Conservation (phyloP, 2,113 vertebrate species). For the Grammomys surdaster region DNA sequence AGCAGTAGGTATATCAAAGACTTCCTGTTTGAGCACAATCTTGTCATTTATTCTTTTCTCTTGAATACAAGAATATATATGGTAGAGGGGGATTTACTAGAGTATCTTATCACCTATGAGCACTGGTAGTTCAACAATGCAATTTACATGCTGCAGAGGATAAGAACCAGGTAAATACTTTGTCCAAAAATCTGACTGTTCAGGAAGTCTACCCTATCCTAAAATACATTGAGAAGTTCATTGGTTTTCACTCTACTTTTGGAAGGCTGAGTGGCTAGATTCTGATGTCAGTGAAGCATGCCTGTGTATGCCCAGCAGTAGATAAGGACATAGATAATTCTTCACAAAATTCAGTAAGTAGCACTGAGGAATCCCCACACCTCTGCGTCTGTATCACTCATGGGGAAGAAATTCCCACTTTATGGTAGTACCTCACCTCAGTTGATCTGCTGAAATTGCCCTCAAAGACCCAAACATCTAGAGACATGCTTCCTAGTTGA, state of each 20-base stretch:
- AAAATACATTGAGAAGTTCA: not conserved
- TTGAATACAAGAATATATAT: not conserved
- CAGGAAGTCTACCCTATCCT: not conserved
- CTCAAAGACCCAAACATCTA: accelerated
- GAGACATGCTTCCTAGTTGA: no score
- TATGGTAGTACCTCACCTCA: not conserved
- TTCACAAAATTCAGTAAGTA: not conserved
- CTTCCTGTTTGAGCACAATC: not conserved
- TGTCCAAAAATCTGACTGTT: no score
- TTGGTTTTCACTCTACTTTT: not conserved
- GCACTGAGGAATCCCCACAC: not conserved
- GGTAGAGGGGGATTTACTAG: not conserved
- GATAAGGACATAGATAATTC: not conserved
- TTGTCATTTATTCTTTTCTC: not conserved
- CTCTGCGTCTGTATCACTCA: no score
- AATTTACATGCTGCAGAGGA: not conserved
- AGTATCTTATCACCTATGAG: not conserved
- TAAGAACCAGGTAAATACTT: no score
- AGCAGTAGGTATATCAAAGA: not conserved
- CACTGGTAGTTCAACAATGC: not conserved
- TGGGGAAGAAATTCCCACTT: no score
- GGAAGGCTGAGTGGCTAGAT: not conserved
- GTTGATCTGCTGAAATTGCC: not conserved
- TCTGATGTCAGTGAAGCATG: not conserved
- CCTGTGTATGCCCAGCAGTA: no score